Evolutionary conservation across 2,888 invertebrate genomes (phyloP).

Genomic region (Drosophila kokeensis): DNA sequence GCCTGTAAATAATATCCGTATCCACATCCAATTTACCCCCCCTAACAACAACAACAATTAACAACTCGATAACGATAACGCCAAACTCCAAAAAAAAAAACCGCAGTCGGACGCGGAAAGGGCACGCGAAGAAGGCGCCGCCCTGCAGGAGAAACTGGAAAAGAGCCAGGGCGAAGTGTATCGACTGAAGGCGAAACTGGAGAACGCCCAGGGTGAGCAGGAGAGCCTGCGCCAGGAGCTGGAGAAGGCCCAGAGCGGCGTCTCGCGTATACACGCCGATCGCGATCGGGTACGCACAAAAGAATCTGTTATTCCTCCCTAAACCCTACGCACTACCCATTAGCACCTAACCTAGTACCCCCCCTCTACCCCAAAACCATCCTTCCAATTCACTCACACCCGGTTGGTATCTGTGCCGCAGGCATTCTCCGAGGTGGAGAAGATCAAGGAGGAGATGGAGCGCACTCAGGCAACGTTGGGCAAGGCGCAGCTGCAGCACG

Average conservation of each 20-base stretch:
- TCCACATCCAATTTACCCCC: conserved; percentile 75
- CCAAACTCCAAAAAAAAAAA: background rate
- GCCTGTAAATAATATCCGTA: conserved; percentile 79
- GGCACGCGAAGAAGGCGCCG: conserved; percentile 92
- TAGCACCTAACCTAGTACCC: background rate
- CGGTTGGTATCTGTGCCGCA: conserved; percentile 42
- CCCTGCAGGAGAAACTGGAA: conserved; percentile 95
- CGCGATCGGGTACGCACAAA: conserved; percentile 88
- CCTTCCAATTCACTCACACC: conserved; percentile 15
- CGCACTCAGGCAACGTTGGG: conserved; percentile 94
- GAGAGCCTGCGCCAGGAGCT: conserved; percentile 96
- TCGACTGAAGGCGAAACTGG: conserved; percentile 95
- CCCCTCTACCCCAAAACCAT: background rate
- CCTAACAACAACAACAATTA: conserved; percentile 30
- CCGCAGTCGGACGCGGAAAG: conserved; percentile 92
- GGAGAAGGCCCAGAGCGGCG: conserved; percentile 92
- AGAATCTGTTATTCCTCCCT: background rate
- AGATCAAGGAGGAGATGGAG: conserved; percentile 94
- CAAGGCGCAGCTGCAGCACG: conserved; percentile 95
- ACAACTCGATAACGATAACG: conserved; percentile 36
- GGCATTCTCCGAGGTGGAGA: conserved; percentile 93
- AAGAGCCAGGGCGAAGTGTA: conserved; percentile 98
- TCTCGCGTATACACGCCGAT: conserved; percentile 94
- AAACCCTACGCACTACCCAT: background rate
- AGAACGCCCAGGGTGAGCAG: conserved; percentile 97